Evolutionary conservation across 1,140 invertebrate genomes (phyloP).

Genomic region (Lineus longissimus): DNA sequence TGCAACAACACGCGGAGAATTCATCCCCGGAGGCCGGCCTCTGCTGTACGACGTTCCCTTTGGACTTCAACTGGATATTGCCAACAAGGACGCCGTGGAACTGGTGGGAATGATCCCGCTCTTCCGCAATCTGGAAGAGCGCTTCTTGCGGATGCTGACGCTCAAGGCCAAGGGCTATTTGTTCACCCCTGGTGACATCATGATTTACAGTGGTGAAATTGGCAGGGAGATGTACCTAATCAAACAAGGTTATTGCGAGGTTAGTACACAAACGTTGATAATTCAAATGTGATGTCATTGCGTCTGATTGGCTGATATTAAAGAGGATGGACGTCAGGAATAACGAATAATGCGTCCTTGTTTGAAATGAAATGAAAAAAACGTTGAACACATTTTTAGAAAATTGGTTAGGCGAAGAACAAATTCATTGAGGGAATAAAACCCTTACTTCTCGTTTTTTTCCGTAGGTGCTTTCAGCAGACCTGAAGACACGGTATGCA

Average conservation of each 20-base stretch:
- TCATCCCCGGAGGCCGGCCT: background rate
- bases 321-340: too few species aligned
- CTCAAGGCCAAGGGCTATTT: background rate
- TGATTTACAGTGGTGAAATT: constrained; percentile 17
- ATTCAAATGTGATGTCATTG: background rate
- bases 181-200: constrained; percentile 14
- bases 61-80: constrained; percentile 1
- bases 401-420: too few species aligned
- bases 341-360: too few species aligned
- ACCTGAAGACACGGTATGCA: too few species aligned
- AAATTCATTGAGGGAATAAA: too few species aligned
- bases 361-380: too few species aligned
- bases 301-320: too few species aligned
- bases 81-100: background rate
- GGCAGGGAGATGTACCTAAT: constrained; percentile 19
- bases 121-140: constrained; percentile 5
- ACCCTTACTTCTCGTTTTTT: too few species aligned
- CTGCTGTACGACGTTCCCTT: constrained; percentile 7
- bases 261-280: background rate
- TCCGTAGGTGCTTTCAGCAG: too few species aligned
- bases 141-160: constrained; percentile 12
- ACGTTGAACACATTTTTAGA: too few species aligned
- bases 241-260: constrained; percentile 11
- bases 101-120: constrained; percentile 2
- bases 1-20: background rate